Conservation (phyloP, 2,888 invertebrate species). For the Holacanthella duospinosa region DNA sequence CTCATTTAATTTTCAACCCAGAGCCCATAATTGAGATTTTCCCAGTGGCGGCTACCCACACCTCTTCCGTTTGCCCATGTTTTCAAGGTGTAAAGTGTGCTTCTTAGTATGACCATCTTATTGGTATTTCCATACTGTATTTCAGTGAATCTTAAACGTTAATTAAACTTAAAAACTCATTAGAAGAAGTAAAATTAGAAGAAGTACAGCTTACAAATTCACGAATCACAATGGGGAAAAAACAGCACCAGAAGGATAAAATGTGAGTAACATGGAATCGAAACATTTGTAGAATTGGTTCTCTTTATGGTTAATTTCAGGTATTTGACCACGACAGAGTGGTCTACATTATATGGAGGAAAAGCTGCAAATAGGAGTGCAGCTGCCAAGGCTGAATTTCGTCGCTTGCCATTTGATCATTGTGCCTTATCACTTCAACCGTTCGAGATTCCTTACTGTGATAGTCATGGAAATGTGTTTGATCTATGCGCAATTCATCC, state of each 20-base stretch:
- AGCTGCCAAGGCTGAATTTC: constrained; percentile 55
- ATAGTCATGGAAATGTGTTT: constrained; percentile 80
- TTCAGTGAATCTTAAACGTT: no score
- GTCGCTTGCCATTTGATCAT: constrained; percentile 82
- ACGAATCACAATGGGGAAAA: constrained; percentile 71
- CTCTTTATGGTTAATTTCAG: constrained; percentile 42
- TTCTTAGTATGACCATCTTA: no score
- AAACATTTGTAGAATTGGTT: neutral
- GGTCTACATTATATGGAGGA: constrained; percentile 82
- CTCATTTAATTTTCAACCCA: no score
- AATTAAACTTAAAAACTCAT: no score
- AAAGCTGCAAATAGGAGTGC: constrained; percentile 61
- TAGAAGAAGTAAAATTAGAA: no score
- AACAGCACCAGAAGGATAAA: constrained; percentile 90
- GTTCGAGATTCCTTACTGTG: constrained; percentile 84
- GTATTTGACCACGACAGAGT: constrained; percentile 77
- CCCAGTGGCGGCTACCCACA: no score
- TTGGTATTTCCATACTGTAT: no score
- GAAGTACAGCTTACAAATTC: no score
- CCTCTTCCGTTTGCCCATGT: no score
- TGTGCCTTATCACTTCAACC: constrained; percentile 86
- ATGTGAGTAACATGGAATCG: constrained; percentile 50
- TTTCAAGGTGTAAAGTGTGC: no score
- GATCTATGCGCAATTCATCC: constrained; percentile 77
- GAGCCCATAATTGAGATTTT: no score